A percentile compares a stretch with the other conserved stretches of the same genome.
Conservation (phyloP, 2,797 vertebrate species). For the Alosa sapidissima region DNA sequence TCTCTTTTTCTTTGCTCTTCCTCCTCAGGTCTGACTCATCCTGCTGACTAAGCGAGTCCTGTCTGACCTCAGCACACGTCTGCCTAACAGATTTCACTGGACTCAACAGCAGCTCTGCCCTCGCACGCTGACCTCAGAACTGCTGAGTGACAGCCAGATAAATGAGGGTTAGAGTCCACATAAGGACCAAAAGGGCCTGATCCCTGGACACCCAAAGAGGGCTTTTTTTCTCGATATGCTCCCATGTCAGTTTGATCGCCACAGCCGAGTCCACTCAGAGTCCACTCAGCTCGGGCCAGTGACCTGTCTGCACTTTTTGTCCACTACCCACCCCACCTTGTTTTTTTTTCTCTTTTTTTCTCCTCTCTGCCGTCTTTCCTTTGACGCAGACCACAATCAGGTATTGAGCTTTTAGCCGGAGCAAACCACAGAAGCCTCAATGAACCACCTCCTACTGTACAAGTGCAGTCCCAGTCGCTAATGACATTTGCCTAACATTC, state of each 20-base stretch:
- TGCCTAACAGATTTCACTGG: background rate
- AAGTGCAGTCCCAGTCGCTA: no score
- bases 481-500: background rate
- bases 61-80: constrained; percentile 2
- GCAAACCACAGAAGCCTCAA: background rate
- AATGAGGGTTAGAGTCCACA: background rate
- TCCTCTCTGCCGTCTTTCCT: no score
- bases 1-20: background rate
- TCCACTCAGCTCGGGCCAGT: background rate
- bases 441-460: background rate
- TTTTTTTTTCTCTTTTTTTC: background rate
- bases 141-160: constrained; percentile 14
- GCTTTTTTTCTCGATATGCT: background rate
- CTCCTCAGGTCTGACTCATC: background rate
- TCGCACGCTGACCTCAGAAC: background rate
- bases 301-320: background rate
- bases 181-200: background rate
- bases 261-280: background rate
- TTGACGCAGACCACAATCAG: background rate
- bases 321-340: background rate
- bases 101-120: background rate
- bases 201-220: background rate
- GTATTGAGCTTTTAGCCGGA: background rate
- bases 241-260: background rate
- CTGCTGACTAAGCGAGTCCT: constrained; percentile 9